Evolutionary conservation across 2,797 vertebrate species (phyloP), one percentile per base, ranked within the genome.

Genomic region (Odontamblyopus lacepedii): DNA sequence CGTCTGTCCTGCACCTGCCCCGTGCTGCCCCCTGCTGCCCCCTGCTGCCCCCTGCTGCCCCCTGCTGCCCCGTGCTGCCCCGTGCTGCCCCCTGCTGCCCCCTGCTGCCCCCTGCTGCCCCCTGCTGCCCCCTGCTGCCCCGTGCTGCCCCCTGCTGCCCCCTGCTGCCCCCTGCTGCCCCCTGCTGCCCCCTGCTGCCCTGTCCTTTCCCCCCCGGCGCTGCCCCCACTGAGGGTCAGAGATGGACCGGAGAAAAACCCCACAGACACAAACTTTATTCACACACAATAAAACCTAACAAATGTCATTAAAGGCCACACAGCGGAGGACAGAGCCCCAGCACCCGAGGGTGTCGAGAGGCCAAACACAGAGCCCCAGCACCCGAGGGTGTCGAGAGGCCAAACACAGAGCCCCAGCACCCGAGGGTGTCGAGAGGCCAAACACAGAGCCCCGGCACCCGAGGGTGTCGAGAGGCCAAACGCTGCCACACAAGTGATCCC

Each of bases 251-350:
- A 77, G 83, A 75, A 69, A 59, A 23, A 50, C 69, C 48, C 67
- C 59, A 30, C 71, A 80, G 75, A 60, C 50, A 29, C 57, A 55
- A 71, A 85, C 68, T 86, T 84, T 89, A 87, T 86, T 79, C 80
- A 80, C 82, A 77, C 86, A 81, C 82, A 87, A 72, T 85, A 80
- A 87, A 87, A 79, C 79, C 44, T 64, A 74, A 88, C 78, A 91
- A 94, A 94, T 94, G 93, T 93, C 93, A 85, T 88, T 93, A 93
- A 94, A 94, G 92, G 93, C 93, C 93, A 94, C 83, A 74, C 90
- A 85, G 90, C 76, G 71, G 88, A 85, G 89, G 92, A 92, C 87
- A 90, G 91, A 88, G 89, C 90, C 57, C 23, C 53, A 62, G 78
- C 78, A 75, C 88, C 92, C 90, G 74, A 78, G 88, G 91, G 83